These are phyloP conservation scores for Callaeas wilsoni DNA, from an alignment of 2,113 vertebrate species.

Conservation along the genomic window DNA sequence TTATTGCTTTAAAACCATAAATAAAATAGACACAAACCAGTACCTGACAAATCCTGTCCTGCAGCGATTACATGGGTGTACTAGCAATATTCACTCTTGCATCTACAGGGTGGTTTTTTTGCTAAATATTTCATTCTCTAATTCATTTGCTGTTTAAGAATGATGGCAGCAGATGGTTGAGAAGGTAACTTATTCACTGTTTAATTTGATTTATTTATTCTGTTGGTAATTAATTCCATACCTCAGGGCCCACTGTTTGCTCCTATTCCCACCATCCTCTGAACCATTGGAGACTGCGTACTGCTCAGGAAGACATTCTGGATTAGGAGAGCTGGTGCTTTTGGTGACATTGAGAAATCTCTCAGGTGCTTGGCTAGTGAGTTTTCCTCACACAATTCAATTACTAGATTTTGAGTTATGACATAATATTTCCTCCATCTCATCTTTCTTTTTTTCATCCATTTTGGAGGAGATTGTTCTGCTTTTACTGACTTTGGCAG, in stretches of 20 bases:
- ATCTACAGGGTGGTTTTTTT: background rate
- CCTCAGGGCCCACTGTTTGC: background rate
- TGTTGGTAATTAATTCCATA: background rate
- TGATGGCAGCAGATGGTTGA: background rate
- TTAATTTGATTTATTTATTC: conserved; percentile 20
- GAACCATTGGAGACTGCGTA: background rate
- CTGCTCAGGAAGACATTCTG: background rate
- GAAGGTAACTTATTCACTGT: background rate
- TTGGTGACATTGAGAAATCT: background rate
- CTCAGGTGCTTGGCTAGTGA: background rate
- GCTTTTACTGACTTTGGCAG: background rate
- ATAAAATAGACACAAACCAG: background rate
- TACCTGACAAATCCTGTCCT: background rate
- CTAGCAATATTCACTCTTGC: background rate
- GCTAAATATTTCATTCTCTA: background rate
- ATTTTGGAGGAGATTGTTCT: background rate
- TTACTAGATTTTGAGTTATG: background rate
- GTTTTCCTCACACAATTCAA: background rate
- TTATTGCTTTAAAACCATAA: background rate
- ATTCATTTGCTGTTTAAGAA: background rate
- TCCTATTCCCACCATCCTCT: background rate
- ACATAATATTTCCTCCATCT: background rate
- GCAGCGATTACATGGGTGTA: background rate
- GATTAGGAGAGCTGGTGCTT: background rate
- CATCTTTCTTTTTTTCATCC: background rate